Evolutionary conservation across 1,140 invertebrate genomes (phyloP).

Genomic region (Philotrypesis tridentata): DNA sequence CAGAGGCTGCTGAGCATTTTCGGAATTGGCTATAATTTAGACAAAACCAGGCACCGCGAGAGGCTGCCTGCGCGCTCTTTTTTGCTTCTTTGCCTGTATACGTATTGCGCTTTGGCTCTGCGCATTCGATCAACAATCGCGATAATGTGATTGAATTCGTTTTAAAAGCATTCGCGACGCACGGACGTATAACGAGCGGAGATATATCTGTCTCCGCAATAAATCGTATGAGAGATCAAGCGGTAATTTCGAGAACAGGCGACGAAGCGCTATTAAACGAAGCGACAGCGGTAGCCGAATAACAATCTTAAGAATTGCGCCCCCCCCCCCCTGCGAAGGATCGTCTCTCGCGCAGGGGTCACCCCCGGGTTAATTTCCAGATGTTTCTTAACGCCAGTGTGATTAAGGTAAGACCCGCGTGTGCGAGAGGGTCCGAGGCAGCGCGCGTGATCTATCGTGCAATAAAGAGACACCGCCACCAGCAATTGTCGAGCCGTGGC

Average conservation of each 20-base stretch:
- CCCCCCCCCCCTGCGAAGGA: too few species aligned
- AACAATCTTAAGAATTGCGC: constrained; percentile 23
- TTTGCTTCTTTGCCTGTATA: not conserved
- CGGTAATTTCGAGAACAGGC: not conserved
- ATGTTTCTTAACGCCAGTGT: constrained; percentile 40
- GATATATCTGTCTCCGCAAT: too few species aligned
- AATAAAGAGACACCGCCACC: constrained; percentile 69
- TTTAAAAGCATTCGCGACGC: not conserved
- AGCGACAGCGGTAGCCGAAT: not conserved
- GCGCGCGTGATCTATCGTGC: constrained; percentile 66
- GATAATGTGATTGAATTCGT: not conserved
- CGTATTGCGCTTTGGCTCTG: not conserved
- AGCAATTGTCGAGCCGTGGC: constrained; percentile 67
- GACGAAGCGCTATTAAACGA: not conserved
- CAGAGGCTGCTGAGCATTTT: constrained; percentile 66
- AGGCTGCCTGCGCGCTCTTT: not conserved
- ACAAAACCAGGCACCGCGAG: not conserved
- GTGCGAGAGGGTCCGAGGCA: constrained; percentile 51
- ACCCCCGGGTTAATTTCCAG: constrained; percentile 46
- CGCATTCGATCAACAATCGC: too few species aligned
- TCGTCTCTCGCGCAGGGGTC: not conserved
- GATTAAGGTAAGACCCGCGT: constrained; percentile 59
- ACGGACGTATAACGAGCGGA: too few species aligned
- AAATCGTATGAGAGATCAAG: too few species aligned
- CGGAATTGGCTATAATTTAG: constrained; percentile 68